Conservation (phyloP, 2,888 invertebrate genomes). For the Cephus runcator region DNA sequence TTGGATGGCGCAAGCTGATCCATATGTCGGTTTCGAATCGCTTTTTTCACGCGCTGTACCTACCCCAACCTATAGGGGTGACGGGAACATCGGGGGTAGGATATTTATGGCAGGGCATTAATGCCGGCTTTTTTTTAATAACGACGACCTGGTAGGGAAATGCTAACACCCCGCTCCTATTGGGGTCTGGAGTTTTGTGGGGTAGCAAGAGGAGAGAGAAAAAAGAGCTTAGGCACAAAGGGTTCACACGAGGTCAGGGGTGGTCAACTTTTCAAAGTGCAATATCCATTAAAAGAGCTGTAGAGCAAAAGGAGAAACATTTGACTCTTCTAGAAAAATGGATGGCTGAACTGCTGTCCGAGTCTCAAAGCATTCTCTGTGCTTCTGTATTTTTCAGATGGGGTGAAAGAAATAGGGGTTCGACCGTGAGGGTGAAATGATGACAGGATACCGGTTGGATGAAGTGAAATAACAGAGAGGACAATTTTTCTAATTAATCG, state of each 20-base stretch:
- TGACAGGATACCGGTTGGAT: neutral
- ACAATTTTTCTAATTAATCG: neutral
- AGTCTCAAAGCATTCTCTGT: neutral
- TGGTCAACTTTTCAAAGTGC: neutral
- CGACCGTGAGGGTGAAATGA: neutral
- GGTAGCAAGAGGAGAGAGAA: neutral
- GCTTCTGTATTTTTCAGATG: neutral
- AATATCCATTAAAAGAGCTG: neutral
- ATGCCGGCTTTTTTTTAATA: conserved; percentile 51
- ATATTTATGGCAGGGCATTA: conserved; percentile 56
- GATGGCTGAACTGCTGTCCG: neutral
- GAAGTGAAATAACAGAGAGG: neutral
- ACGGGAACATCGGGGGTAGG: conserved; percentile 15
- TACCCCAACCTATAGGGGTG: conserved; percentile 12
- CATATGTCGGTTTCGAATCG: conserved; percentile 57
- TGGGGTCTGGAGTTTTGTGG: conserved; percentile 18
- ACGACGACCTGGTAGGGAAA: conserved; percentile 26
- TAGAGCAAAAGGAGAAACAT: neutral
- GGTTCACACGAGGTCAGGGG: neutral
- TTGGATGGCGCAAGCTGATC: conserved; percentile 25
- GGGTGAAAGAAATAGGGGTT: neutral
- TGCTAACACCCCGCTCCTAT: conserved; percentile 18
- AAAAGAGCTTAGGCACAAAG: neutral
- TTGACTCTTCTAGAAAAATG: neutral
- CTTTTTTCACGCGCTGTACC: conserved; percentile 43